Evolutionary conservation across 2,888 invertebrate species (phyloP).

Genomic region (Nomada flava): DNA sequence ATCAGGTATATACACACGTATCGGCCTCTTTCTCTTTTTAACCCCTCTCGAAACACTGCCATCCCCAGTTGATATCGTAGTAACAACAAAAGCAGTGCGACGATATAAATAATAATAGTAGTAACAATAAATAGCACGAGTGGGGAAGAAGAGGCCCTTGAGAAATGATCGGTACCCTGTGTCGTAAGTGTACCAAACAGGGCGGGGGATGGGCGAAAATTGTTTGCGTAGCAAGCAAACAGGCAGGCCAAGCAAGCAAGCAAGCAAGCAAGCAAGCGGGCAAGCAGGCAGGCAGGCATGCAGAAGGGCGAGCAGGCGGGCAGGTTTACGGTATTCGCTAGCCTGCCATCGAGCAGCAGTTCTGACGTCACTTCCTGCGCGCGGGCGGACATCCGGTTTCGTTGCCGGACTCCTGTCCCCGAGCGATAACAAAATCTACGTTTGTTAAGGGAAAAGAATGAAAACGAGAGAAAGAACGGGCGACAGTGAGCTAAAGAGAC

Average conservation of each 20-base stretch:
- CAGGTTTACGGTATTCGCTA: constrained; percentile 70
- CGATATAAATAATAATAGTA: neutral
- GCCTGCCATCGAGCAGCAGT: constrained; percentile 66
- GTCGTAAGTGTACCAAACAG: constrained; percentile 11
- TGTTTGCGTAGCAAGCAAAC: constrained; percentile 70
- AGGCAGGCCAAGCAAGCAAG: constrained; percentile 26
- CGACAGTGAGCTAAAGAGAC: neutral
- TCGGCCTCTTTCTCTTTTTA: too few relatives aligned
- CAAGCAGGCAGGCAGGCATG: constrained; percentile 24
- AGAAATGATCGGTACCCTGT: neutral
- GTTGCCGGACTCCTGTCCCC: constrained; percentile 79
- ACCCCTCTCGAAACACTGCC: too few relatives aligned
- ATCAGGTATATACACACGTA: too few relatives aligned
- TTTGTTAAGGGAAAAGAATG: constrained; percentile 64
- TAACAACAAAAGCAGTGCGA: too few relatives aligned
- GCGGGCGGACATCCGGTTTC: constrained; percentile 82
- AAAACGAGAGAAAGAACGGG: constrained; percentile 25
- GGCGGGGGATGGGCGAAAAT: constrained; percentile 29
- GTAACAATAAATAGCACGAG: too few relatives aligned
- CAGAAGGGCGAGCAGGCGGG: constrained; percentile 32
- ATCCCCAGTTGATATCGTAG: too few relatives aligned
- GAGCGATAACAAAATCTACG: constrained; percentile 80
- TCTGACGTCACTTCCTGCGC: constrained; percentile 83
- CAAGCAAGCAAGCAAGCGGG: constrained; percentile 8
- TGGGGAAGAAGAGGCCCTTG: too few relatives aligned